Evolutionary conservation across 2,113 vertebrate species (phyloP).

Genomic region (Chionis minor): DNA sequence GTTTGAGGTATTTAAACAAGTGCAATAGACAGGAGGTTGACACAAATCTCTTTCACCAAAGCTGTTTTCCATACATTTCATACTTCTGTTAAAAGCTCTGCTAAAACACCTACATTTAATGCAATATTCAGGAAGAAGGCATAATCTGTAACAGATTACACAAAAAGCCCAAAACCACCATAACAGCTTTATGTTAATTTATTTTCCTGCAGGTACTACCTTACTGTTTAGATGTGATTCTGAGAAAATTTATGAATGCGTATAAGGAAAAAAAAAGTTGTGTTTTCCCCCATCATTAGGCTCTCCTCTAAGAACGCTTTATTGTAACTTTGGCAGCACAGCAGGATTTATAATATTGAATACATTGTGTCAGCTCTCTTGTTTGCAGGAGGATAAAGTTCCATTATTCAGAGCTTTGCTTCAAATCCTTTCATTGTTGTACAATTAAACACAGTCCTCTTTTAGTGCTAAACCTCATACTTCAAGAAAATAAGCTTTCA

Average conservation of each 20-base stretch:
- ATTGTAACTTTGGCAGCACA: constrained; percentile 26
- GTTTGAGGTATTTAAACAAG: not conserved
- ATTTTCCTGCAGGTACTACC: not conserved
- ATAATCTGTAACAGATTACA: not conserved
- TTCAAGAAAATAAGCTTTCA: constrained; percentile 16
- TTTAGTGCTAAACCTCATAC: not conserved
- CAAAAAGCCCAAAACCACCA: not conserved
- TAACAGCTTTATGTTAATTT: not conserved
- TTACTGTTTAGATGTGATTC: not conserved
- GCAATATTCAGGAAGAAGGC: not conserved
- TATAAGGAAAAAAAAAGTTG: not conserved
- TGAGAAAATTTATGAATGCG: not conserved
- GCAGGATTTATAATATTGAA: constrained; percentile 12
- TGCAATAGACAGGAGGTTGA: not conserved
- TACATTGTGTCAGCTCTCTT: constrained; percentile 35
- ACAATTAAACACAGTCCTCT: constrained; percentile 43
- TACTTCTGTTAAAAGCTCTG: not conserved
- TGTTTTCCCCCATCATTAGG: not conserved
- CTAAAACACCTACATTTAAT: not conserved
- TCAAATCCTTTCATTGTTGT: constrained; percentile 3
- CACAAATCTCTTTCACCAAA: not conserved
- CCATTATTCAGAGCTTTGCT: constrained; percentile 42
- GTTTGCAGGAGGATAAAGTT: constrained; percentile 39
- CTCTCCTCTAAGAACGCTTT: not conserved
- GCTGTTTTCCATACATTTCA: not conserved